These are phyloP conservation scores for Neotoxoptera formosana DNA, from an alignment of 1,140 invertebrate species.

Conservation along the genomic window DNA sequence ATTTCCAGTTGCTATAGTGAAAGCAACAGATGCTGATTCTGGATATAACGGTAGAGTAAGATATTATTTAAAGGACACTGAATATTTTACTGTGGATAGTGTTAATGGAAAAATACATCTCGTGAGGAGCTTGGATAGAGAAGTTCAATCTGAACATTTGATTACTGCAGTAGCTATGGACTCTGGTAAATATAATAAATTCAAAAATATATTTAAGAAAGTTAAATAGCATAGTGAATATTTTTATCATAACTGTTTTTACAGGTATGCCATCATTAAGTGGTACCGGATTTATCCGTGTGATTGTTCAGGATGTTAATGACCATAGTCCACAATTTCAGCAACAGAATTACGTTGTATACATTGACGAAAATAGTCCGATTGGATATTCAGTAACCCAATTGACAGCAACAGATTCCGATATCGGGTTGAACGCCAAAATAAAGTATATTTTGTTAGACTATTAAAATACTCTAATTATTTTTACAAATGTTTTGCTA, in stretches of 20 bases:
- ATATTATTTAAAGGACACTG: conserved; percentile 90
- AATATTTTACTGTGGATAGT: conserved; percentile 87
- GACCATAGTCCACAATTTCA: conserved; percentile 89
- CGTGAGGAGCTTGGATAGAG: conserved; percentile 81
- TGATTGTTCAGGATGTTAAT: conserved; percentile 92
- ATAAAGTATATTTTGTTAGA: conserved; percentile 69
- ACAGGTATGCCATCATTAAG: conserved; percentile 87
- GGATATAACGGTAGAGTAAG: conserved; percentile 87
- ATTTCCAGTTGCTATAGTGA: conserved; percentile 79
- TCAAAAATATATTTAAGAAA: background rate
- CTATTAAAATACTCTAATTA: background rate
- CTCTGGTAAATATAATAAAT: conserved; percentile 74
- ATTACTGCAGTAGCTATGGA: conserved; percentile 90
- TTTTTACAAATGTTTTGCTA: conserved; percentile 11
- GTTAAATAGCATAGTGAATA: background rate
- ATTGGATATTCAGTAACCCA: conserved; percentile 75
- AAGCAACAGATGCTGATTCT: conserved; percentile 89
- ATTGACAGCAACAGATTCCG: conserved; percentile 79
- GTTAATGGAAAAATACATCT: conserved; percentile 87
- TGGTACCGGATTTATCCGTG: conserved; percentile 83
- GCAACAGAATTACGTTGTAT: conserved; percentile 78
- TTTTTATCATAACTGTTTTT: conserved; percentile 61
- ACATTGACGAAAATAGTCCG: conserved; percentile 79
- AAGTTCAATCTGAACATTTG: conserved; percentile 81
- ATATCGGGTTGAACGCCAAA: conserved; percentile 83